These are phyloP conservation scores for Vanessa tameamea DNA, from an alignment of 1,140 invertebrate genomes.

Conservation along the genomic window DNA sequence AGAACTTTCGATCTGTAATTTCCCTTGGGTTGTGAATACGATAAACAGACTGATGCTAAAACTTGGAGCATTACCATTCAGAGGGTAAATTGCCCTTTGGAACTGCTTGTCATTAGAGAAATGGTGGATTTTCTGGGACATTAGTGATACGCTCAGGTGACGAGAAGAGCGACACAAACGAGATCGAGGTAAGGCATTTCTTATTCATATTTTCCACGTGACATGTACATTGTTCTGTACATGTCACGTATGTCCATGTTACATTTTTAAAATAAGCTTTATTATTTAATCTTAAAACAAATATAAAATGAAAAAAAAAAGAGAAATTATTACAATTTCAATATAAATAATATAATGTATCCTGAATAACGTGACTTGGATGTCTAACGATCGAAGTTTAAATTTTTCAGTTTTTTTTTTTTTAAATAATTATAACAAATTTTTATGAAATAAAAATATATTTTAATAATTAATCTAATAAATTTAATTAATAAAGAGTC, in stretches of 20 bases:
- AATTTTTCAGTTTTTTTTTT: too few relatives aligned
- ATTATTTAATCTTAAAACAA: too few relatives aligned
- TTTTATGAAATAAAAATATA: too few relatives aligned
- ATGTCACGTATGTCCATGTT: neutral
- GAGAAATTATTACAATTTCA: too few relatives aligned
- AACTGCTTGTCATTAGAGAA: conserved; percentile 44
- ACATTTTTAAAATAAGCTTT: too few relatives aligned
- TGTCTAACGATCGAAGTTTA: too few relatives aligned
- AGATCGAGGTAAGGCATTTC: conserved; percentile 35
- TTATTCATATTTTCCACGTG: neutral
- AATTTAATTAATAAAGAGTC: too few relatives aligned
- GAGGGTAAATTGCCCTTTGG: conserved; percentile 38
- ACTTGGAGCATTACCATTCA: conserved; percentile 54
- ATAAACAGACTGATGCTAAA: conserved; percentile 57
- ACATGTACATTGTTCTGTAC: neutral
- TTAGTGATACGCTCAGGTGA: conserved; percentile 29
- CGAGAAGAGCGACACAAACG: conserved; percentile 3
- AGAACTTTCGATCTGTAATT: conserved; percentile 57
- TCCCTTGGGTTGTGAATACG: conserved; percentile 71
- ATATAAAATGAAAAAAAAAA: too few relatives aligned
- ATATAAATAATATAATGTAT: too few relatives aligned
- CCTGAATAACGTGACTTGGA: too few relatives aligned
- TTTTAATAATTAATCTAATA: too few relatives aligned
- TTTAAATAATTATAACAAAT: too few relatives aligned
- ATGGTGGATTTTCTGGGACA: conserved; percentile 38